A percentile compares a stretch with the other conserved stretches of the same genome.
These are phyloP conservation scores for Phocoena sinus DNA, from an alignment of 2,113 vertebrate species.

Conservation along the genomic window DNA sequence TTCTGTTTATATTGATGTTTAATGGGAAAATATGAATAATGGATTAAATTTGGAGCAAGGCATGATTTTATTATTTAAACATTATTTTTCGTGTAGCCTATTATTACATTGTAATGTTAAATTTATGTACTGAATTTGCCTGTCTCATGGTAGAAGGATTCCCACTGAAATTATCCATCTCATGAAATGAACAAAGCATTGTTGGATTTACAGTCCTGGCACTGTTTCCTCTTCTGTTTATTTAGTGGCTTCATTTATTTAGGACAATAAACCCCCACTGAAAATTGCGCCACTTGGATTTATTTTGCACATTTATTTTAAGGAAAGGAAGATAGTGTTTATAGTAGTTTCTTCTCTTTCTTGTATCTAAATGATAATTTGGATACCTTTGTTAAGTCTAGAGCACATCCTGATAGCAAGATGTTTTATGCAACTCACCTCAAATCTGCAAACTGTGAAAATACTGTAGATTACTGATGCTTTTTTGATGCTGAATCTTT, in stretches of 20 bases:
- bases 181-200: not conserved
- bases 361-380: slow-evolving; percentile 37
- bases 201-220: not conserved
- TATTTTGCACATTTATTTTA: slow-evolving; percentile 23
- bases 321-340: not conserved
- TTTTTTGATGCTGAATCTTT: slow-evolving; percentile 42
- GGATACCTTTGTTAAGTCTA: slow-evolving; percentile 15
- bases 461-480: not conserved
- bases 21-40: slow-evolving; percentile 38
- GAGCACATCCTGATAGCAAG: not conserved
- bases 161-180: not conserved
- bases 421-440: slow-evolving; percentile 33
- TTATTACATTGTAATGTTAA: slow-evolving; percentile 47
- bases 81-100: slow-evolving; percentile 45
- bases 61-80: slow-evolving; percentile 47
- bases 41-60: slow-evolving; percentile 32
- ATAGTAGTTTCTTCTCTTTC: slow-evolving; percentile 20
- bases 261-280: not conserved
- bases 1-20: slow-evolving; percentile 35
- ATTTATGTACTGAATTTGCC: slow-evolving; percentile 36
- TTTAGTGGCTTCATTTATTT: not conserved
- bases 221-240: slow-evolving; percentile 3
- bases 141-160: slow-evolving; percentile 25
- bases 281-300: not conserved
- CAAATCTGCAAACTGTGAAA: slow-evolving; percentile 6